Evolutionary conservation across 2,888 invertebrate species (phyloP).

Genomic region (Calameuta idolon): DNA sequence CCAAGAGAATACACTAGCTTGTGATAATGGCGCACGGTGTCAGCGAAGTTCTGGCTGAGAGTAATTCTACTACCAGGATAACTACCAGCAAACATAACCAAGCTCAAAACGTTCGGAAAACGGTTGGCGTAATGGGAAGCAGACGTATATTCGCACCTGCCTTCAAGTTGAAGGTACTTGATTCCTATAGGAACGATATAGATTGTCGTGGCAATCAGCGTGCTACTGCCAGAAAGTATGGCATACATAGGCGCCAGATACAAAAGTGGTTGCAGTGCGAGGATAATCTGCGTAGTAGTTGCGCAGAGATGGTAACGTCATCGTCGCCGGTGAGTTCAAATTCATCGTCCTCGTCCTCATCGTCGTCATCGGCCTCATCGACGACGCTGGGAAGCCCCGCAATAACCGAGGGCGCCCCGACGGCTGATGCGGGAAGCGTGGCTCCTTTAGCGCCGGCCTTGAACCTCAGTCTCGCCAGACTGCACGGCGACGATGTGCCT

Average conservation of each 20-base stretch:
- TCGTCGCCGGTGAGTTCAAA: constrained; percentile 19
- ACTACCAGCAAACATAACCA: constrained; percentile 54
- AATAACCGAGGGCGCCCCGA: constrained; percentile 64
- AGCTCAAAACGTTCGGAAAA: constrained; percentile 59
- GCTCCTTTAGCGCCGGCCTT: constrained; percentile 64
- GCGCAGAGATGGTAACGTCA: constrained; percentile 67
- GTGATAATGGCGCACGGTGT: constrained; percentile 72
- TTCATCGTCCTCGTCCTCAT: constrained; percentile 46
- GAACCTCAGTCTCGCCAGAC: constrained; percentile 68
- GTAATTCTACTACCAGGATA: constrained; percentile 63
- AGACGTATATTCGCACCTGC: constrained; percentile 89
- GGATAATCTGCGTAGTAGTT: constrained; percentile 80
- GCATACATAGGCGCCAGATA: constrained; percentile 89
- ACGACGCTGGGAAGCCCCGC: constrained; percentile 45
- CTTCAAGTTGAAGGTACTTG: constrained; percentile 89
- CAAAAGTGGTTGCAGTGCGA: constrained; percentile 94
- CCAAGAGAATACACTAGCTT: not conserved
- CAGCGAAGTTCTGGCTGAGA: constrained; percentile 67
- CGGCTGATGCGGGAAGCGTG: constrained; percentile 32
- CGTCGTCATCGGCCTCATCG: constrained; percentile 45
- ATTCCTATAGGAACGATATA: constrained; percentile 86
- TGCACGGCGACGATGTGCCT: constrained; percentile 64
- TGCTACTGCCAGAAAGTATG: constrained; percentile 90
- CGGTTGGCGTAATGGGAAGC: constrained; percentile 75
- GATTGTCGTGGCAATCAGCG: constrained; percentile 92